These are phyloP conservation scores for Trichogramma dendrolimi DNA, from an alignment of 2,888 invertebrate genomes.

Conservation along the genomic window DNA sequence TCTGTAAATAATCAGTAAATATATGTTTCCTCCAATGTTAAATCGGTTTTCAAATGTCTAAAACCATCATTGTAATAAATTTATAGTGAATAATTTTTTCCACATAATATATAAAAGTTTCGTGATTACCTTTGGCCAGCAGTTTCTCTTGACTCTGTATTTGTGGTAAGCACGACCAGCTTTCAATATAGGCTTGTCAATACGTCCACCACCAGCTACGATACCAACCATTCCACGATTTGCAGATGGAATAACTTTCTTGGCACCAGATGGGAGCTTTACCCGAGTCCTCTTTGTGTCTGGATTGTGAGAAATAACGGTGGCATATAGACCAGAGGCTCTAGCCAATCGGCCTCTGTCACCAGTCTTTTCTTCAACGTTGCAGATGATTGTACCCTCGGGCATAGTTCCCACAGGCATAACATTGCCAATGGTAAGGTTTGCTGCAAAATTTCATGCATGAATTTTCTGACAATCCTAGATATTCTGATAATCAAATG, in stretches of 20 bases:
- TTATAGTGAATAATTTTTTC: neutral
- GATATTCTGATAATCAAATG: neutral
- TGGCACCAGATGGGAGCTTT: slow-evolving; percentile 97
- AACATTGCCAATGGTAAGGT: slow-evolving; percentile 84
- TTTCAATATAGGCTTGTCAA: slow-evolving; percentile 98
- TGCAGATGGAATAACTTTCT: slow-evolving; percentile 97
- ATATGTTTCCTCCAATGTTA: slow-evolving; percentile 36
- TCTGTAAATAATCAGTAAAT: slow-evolving; percentile 34
- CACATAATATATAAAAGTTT: neutral
- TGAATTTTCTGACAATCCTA: too few relatives aligned
- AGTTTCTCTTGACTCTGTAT: slow-evolving; percentile 99
- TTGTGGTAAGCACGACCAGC: slow-evolving; percentile 99
- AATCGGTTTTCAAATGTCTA: slow-evolving; percentile 50
- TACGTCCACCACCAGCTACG: slow-evolving; percentile 98
- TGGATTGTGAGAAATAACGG: slow-evolving; percentile 97
- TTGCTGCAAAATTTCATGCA: slow-evolving; percentile 52
- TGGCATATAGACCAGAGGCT: slow-evolving; percentile 98
- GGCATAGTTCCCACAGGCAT: slow-evolving; percentile 99
- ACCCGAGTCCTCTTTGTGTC: slow-evolving; percentile 96
- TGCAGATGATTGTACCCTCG: slow-evolving; percentile 99
- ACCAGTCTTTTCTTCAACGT: slow-evolving; percentile 97
- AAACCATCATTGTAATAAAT: slow-evolving; percentile 38
- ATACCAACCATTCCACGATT: slow-evolving; percentile 99
- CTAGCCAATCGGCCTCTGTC: slow-evolving; percentile 96
- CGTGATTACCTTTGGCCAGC: slow-evolving; percentile 88